A percentile compares a stretch with the other conserved stretches of the same genome.
Conservation (phyloP, 2,888 invertebrate species). For the Spisula solida region DNA sequence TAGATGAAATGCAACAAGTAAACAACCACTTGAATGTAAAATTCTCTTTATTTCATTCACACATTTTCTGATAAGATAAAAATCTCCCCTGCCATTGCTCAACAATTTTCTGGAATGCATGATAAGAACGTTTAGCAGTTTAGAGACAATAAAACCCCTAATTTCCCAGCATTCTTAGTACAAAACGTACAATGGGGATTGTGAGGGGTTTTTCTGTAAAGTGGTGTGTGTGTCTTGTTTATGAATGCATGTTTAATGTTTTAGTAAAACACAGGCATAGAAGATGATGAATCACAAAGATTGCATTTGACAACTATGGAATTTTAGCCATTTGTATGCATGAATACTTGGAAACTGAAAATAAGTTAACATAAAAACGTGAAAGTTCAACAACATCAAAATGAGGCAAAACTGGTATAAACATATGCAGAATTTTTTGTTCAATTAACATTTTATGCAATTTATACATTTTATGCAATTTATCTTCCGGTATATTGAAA, state of each 20-base stretch:
- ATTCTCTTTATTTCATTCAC: slow-evolving; percentile 26
- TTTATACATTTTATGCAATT: too few species aligned
- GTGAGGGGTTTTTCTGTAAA: neutral
- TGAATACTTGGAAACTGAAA: too few species aligned
- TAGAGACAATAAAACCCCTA: slow-evolving; percentile 19
- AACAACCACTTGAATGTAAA: slow-evolving; percentile 25
- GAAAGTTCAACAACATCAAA: too few species aligned
- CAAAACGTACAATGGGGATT: neutral
- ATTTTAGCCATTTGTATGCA: slow-evolving; percentile 1
- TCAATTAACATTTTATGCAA: too few species aligned
- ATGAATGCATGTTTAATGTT: neutral
- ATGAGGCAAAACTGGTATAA: too few species aligned
- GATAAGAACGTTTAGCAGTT: slow-evolving; percentile 11
- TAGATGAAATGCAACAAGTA: neutral
- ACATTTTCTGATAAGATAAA: slow-evolving; percentile 20
- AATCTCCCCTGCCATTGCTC: neutral
- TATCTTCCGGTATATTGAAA: too few species aligned
- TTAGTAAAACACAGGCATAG: neutral
- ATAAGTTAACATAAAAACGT: too few species aligned
- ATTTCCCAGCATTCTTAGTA: slow-evolving; percentile 3
- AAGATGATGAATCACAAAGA: slow-evolving; percentile 3
- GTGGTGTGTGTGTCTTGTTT: neutral
- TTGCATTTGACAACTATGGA: slow-evolving; percentile 4
- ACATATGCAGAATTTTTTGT: too few species aligned
- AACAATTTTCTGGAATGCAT: slow-evolving; percentile 19